Evolutionary conservation across 1,140 invertebrate species (phyloP), one percentile per base, ranked within the genome.

Genomic region (Acromyrmex charruanus): DNA sequence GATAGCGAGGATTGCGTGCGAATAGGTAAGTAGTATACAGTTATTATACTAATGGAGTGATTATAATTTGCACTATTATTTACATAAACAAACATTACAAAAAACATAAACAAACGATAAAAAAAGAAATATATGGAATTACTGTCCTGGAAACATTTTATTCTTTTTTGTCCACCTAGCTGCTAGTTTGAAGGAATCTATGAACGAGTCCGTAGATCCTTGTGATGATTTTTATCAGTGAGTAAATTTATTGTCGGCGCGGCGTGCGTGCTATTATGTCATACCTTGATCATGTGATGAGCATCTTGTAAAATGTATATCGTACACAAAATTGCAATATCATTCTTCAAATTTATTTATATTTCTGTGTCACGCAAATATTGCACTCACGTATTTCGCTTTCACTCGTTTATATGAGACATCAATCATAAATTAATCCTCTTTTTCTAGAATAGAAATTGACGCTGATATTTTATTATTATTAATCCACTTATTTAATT

Each of bases 191-290:
- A 95, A 95, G 88, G 94, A 94, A 91, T 92, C 94, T 87, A 95
- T 95, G 95, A 90, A 95, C 80, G 92, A 92, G 35, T 94, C 94
- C 44, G 88, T 95, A 82, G 92, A 95, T 90, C 94, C 94, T 69
- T 95, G 94, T 82, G 93, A 95, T 68, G 92, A 95, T 88, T 95
- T 95, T 92, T 95, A 95, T 87, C 91, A 92, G 95, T 95, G 86
- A 95, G 93, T 92, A 91, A 16, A 79, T 31, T 49, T 44, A 44
- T 44, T 49, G 51, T 21, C 21, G 21, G 10, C 39, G 9, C 39
- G 39, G 2, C 2, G 2, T 44, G 39, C 12, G 14, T 79, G 39
- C 35, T 35, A 16, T 31, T 35, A 14, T 21, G 21, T 21, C 14
- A 16, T 66, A 14, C 14, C 35, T 2, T 0, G 3, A 0, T 39